Percentiles rank a stretch among this genome's conserved stretches.
Evolutionary conservation across 2,797 vertebrate species (phyloP).

Genomic region (Macropodus opercularis): DNA sequence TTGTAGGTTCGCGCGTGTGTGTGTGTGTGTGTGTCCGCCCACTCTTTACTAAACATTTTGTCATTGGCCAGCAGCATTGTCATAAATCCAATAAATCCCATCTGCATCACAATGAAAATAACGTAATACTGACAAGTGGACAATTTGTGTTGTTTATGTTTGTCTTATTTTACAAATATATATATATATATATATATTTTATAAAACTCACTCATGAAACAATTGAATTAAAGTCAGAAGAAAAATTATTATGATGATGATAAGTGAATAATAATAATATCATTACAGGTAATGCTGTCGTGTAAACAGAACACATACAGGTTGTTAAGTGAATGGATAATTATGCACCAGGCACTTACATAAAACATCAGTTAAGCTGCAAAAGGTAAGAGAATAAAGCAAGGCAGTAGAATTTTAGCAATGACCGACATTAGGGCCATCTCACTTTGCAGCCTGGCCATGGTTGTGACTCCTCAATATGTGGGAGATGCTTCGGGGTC

Average conservation of each 20-base stretch:
- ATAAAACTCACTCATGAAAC: background rate
- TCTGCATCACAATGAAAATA: background rate
- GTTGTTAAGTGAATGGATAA: too few relatives aligned
- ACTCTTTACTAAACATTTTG: slow-evolving; percentile 25
- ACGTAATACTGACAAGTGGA: background rate
- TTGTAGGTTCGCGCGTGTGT: too few relatives aligned
- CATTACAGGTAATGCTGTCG: too few relatives aligned
- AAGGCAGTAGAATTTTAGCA: slow-evolving; percentile 39
- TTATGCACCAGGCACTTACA: background rate
- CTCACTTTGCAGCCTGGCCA: slow-evolving; percentile 65
- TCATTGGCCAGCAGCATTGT: slow-evolving; percentile 7
- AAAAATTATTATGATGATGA: background rate
- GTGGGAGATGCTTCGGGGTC: slow-evolving; percentile 73
- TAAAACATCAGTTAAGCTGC: slow-evolving; percentile 4
- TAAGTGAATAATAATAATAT: background rate
- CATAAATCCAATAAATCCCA: slow-evolving; percentile 8
- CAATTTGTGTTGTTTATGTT: background rate
- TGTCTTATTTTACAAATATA: background rate
- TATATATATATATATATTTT: background rate
- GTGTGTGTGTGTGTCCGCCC: slow-evolving; percentile 28
- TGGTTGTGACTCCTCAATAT: slow-evolving; percentile 74
- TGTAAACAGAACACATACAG: too few relatives aligned
- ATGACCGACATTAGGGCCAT: slow-evolving; percentile 56
- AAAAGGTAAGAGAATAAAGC: slow-evolving; percentile 13
- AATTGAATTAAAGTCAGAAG: background rate